Evolutionary conservation across 2,797 vertebrate species (phyloP), one percentile per base, ranked within the genome.

Genomic region (Glossophaga mutica): DNA sequence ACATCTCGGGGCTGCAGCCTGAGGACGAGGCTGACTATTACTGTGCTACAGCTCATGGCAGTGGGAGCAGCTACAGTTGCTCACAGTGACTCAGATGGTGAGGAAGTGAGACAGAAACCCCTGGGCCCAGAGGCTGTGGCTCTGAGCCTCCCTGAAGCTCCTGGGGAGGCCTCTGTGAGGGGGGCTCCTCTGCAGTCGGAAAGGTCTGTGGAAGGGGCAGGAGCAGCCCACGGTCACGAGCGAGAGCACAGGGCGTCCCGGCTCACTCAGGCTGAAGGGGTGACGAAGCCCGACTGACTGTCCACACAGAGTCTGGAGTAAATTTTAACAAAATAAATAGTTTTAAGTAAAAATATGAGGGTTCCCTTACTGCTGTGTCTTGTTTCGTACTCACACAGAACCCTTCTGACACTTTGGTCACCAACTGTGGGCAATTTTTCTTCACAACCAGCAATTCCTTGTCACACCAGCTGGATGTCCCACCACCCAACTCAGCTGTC

Each of bases 21-120:
- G 74, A 90, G 21, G 90, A 57, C 2, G 90, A 94, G 39, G 85
- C 86, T 12, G 48, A 65, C 6, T 57, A 65, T 68, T 44, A 94
- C 39, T 44, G 6, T 34, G 0, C 0, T 1, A 22, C 3, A 0
- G 0, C 3, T 10, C 67, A 70, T 2, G 16, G 26, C 32, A 65
- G 32, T 18, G 15, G 32, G 15, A 18, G 32, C 32, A n/a, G 32
- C 62, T n/a, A 8, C 6, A 82, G 37, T 3, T 18, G 16, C 12
- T 4, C 73, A 92, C 9, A 11, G 65, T 67, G n/a, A 7, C 16
- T 67, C 3, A 26, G 7, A 52, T 39, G 42, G 9, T 0, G 65
- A 39, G 48, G 59, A 71, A 46, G 7, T n/a, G 34, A 46, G 18
- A 19, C 12, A 9, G 24, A 50, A 76, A 9, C 9, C 34, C 9